Conservation (phyloP, 2,797 vertebrate species). For the Eulemur coronatus region DNA sequence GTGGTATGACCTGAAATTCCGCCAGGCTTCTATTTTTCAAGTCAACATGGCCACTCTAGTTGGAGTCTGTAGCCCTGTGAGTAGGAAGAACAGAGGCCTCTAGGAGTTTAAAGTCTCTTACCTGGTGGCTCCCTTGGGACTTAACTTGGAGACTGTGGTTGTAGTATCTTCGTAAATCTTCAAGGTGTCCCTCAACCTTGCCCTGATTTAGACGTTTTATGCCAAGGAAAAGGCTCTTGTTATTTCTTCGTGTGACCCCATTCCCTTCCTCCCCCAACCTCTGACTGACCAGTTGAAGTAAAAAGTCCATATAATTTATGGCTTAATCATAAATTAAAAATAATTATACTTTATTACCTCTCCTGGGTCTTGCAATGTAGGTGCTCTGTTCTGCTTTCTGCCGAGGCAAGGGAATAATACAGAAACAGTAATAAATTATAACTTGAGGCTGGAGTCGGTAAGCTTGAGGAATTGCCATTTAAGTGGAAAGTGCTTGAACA, state of each 20-base stretch:
- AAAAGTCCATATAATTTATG: slow-evolving; percentile 71
- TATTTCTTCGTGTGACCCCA: slow-evolving; percentile 41
- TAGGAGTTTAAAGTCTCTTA: background rate
- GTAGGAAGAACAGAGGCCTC: background rate
- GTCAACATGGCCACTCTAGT: background rate
- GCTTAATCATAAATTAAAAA: slow-evolving; percentile 78
- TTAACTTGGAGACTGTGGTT: background rate
- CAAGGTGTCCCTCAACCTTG: background rate
- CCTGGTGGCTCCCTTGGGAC: background rate
- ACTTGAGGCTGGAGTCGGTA: slow-evolving; percentile 43
- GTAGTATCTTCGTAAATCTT: slow-evolving; percentile 42
- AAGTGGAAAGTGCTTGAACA: slow-evolving; percentile 68
- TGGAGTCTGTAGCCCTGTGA: background rate
- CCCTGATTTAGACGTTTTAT: slow-evolving; percentile 14
- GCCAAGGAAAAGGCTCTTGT: slow-evolving; percentile 57
- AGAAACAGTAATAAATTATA: slow-evolving; percentile 70
- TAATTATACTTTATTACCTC: slow-evolving; percentile 78
- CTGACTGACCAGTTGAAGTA: slow-evolving; percentile 58
- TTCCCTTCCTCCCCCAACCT: slow-evolving; percentile 27
- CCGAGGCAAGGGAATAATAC: slow-evolving; percentile 56
- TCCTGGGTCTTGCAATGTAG: slow-evolving; percentile 70
- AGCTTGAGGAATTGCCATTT: slow-evolving; percentile 61
- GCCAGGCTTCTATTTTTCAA: background rate
- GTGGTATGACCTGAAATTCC: background rate
- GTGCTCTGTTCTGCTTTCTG: slow-evolving; percentile 72